Evolutionary conservation across 2,888 invertebrate genomes (phyloP).

Genomic region (Lasioglossum malachurum): DNA sequence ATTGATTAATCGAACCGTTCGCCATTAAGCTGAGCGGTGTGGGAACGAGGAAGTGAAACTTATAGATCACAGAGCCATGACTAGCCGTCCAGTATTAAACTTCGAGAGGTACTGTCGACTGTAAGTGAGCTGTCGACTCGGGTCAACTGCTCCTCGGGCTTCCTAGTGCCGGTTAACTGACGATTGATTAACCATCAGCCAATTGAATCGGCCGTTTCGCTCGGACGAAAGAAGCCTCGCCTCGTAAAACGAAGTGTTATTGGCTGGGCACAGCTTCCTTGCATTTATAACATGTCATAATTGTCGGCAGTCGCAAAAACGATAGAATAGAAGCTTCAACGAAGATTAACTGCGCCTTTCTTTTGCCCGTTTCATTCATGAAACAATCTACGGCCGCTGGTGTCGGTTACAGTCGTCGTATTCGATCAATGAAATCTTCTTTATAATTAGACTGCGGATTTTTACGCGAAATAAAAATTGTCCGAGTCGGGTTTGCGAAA

Average conservation of each 20-base stretch:
- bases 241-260: conserved; percentile 7
- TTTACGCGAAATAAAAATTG: neutral
- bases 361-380: neutral
- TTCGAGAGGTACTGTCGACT: conserved; percentile 39
- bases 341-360: neutral
- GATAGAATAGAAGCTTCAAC: neutral
- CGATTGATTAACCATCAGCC: conserved; percentile 32
- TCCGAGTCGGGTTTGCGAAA: too few relatives aligned
- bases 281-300: conserved; percentile 8
- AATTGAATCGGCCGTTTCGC: conserved; percentile 36
- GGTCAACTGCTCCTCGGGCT: conserved; percentile 54
- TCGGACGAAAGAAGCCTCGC: neutral
- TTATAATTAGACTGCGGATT: neutral
- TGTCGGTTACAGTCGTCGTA: neutral
- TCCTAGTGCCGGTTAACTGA: conserved; percentile 35
- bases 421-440: neutral
- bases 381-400: neutral
- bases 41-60: conserved; percentile 73
- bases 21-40: conserved; percentile 53
- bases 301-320: neutral
- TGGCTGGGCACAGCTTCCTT: neutral
- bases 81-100: conserved; percentile 55
- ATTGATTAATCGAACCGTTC: conserved; percentile 58
- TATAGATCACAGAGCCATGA: conserved; percentile 66
- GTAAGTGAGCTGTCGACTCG: conserved; percentile 64